phyloP scores from a whole-genome alignment of 2,113 vertebrate species.

The Tor tambroides region DNA sequence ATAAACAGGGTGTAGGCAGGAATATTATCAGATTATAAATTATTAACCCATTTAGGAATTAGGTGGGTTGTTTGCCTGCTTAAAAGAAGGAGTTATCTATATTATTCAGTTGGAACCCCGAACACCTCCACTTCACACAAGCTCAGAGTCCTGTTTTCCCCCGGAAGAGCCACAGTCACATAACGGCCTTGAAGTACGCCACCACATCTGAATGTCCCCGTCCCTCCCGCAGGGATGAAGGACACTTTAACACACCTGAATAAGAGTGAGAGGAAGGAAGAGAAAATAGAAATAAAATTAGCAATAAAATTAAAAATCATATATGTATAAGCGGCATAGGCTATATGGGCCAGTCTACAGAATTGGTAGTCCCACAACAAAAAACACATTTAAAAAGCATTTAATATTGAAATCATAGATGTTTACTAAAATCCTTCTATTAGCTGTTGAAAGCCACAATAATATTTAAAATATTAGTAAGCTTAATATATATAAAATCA shows the following conservation, averaged over 20 bases:
- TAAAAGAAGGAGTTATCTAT: rapidly evolving
- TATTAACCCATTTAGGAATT: neutral
- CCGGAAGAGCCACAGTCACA: slow-evolving; percentile 13
- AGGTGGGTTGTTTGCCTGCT: neutral
- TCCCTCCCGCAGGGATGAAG: slow-evolving; percentile 28
- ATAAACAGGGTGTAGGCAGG: neutral
- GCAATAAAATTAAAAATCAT: neutral
- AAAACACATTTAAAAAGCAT: too few relatives aligned
- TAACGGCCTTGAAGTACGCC: neutral
- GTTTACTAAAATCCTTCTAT: too few relatives aligned
- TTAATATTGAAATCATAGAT: too few relatives aligned
- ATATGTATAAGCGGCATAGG: too few relatives aligned
- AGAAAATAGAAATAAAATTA: neutral
- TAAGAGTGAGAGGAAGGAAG: neutral
- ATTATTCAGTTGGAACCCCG: neutral
- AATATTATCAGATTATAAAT: neutral
- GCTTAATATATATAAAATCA: too few relatives aligned
- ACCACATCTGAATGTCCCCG: neutral
- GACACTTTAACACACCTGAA: slow-evolving; percentile 29
- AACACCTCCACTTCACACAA: slow-evolving; percentile 47
- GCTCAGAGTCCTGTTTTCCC: slow-evolving; percentile 12
- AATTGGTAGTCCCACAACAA: too few relatives aligned
- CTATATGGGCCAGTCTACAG: too few relatives aligned
- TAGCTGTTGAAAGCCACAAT: too few relatives aligned
- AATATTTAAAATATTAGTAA: too few relatives aligned